Evolutionary conservation across 2,797 vertebrate species (phyloP).

Genomic region (Mormyrops attenuatus): DNA sequence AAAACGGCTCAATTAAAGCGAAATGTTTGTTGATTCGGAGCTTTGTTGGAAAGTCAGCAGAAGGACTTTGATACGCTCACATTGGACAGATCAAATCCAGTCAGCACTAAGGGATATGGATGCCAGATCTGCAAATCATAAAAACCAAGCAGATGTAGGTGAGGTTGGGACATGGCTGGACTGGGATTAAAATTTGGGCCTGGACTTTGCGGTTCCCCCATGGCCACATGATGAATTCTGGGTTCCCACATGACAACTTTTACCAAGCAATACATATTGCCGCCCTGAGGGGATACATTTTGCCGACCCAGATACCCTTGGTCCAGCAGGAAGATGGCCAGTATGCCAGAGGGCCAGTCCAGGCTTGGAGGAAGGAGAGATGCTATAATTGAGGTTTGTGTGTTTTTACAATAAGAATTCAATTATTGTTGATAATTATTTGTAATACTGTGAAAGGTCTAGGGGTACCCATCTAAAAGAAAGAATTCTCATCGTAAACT

Average conservation of each 20-base stretch:
- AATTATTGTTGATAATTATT: not conserved
- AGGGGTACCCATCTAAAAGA: not conserved
- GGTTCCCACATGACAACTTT: not conserved
- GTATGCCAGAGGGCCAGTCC: not conserved
- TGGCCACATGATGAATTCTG: not conserved
- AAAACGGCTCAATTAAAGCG: not conserved
- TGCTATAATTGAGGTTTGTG: not conserved
- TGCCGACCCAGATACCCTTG: not conserved
- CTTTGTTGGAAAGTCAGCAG: not conserved
- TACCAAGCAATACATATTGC: not conserved
- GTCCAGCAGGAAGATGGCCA: not conserved
- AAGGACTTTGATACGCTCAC: not conserved
- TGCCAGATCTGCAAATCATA: not conserved
- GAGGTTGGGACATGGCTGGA: not conserved
- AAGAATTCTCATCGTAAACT: not conserved
- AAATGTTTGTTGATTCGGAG: not conserved
- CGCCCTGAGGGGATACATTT: not conserved
- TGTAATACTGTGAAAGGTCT: not conserved
- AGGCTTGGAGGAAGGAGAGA: not conserved
- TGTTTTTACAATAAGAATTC: not conserved
- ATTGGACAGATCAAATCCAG: not conserved
- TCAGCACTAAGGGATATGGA: not conserved
- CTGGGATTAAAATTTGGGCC: not conserved
- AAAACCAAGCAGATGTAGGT: not conserved
- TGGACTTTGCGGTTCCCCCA: not conserved